phyloP scores from a whole-genome alignment of 2,888 invertebrate genomes.

The Ernsta delagoae region DNA sequence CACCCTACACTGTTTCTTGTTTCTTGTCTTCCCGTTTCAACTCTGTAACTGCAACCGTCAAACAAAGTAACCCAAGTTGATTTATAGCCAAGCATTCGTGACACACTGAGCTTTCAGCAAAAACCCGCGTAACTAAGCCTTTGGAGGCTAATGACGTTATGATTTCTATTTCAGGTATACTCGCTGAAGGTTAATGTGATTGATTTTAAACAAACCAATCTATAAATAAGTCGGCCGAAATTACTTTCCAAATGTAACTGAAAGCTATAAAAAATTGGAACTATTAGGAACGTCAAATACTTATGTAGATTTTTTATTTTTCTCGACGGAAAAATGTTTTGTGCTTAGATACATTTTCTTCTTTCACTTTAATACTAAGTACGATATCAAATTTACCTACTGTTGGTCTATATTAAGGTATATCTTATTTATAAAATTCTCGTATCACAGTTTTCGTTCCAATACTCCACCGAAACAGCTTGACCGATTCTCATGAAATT shows the following conservation, averaged over 20 bases:
- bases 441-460: too few relatives aligned
- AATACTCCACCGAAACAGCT: too few relatives aligned
- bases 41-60: slow-evolving; percentile 46
- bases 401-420: too few relatives aligned
- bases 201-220: slow-evolving; percentile 33
- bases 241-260: slow-evolving; percentile 13
- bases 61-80: slow-evolving; percentile 61
- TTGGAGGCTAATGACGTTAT: slow-evolving; percentile 56
- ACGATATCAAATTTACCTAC: too few relatives aligned
- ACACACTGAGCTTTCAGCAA: slow-evolving; percentile 60
- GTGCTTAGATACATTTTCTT: too few relatives aligned
- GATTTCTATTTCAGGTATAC: slow-evolving; percentile 47
- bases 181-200: slow-evolving; percentile 31
- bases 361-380: too few relatives aligned
- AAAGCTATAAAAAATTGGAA: slow-evolving; percentile 5
- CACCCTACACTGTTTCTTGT: slow-evolving; percentile 71
- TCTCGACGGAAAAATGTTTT: neutral
- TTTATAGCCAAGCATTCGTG: slow-evolving; percentile 71
- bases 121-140: slow-evolving; percentile 62
- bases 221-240: slow-evolving; percentile 23
- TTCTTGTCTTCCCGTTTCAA: slow-evolving; percentile 49
- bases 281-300: neutral
- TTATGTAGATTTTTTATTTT: neutral
- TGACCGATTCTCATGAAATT: too few relatives aligned
- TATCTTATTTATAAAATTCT: too few relatives aligned